These are phyloP conservation scores for Myiotriccus ornatus DNA, from an alignment of 2,797 vertebrate genomes.

Conservation along the genomic window DNA sequence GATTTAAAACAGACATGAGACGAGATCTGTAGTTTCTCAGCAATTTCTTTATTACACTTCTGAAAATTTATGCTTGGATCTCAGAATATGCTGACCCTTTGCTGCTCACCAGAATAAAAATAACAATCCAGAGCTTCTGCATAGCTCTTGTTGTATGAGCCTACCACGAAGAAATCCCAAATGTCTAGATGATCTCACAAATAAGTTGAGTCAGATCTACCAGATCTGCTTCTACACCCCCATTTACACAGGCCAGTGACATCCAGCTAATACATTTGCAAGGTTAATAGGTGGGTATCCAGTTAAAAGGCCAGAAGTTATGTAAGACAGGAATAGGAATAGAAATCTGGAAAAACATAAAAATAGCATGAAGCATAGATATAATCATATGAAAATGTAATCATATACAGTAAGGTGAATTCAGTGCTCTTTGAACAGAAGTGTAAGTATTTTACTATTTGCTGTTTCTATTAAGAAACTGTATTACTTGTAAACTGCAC, in stretches of 20 bases:
- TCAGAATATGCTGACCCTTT: neutral
- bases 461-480: neutral
- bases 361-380: neutral
- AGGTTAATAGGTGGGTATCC: neutral
- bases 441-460: neutral
- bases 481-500: neutral
- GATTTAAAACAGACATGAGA: neutral
- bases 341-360: neutral
- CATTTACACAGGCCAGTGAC: neutral
- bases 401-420: neutral
- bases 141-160: neutral
- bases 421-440: neutral
- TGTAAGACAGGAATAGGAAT: neutral
- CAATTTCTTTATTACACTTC: neutral
- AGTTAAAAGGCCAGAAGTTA: neutral
- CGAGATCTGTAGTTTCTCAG: neutral
- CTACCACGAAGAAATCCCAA: accelerated
- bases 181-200: neutral
- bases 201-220: neutral
- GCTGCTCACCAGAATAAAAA: neutral
- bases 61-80: neutral
- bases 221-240: neutral
- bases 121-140: neutral
- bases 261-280: neutral
- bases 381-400: neutral